Conservation (phyloP, 2,113 vertebrate species). For the Scatophagus argus region DNA sequence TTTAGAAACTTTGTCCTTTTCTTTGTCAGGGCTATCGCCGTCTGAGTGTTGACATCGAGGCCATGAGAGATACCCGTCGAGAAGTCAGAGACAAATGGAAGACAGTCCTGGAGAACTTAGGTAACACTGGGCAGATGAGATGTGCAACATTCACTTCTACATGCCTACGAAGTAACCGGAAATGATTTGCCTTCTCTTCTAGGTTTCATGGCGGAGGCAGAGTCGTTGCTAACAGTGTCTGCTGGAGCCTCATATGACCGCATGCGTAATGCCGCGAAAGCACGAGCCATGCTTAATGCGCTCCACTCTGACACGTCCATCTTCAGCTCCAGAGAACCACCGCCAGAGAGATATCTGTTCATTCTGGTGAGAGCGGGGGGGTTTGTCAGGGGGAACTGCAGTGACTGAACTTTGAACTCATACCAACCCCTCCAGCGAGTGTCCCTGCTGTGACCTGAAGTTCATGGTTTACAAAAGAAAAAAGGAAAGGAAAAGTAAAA, state of each 20-base stretch:
- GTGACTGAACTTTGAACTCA: not conserved
- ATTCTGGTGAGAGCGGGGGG: constrained; percentile 81
- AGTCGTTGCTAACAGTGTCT: constrained; percentile 83
- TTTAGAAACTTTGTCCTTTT: not conserved
- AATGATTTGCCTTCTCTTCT: not conserved
- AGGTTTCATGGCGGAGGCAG: constrained; percentile 88
- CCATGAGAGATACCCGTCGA: constrained; percentile 85
- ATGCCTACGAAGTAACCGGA: not conserved
- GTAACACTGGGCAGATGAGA: constrained; percentile 58
- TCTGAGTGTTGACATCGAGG: constrained; percentile 88
- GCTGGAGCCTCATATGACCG: constrained; percentile 82
- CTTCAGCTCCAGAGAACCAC: constrained; percentile 79
- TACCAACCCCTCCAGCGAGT: not conserved
- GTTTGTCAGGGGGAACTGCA: not conserved
- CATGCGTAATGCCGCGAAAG: constrained; percentile 81
- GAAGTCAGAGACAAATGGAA: constrained; percentile 88
- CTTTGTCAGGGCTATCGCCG: constrained; percentile 84
- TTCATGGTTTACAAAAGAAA: too few species aligned
- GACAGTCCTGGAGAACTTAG: constrained; percentile 85
- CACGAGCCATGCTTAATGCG: constrained; percentile 78
- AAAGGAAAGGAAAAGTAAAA: too few species aligned
- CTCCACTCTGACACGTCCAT: constrained; percentile 85
- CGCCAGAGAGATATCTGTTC: constrained; percentile 89
- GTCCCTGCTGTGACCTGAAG: not conserved
- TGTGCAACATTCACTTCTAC: accelerated